phyloP scores from a whole-genome alignment of 1,140 invertebrate genomes.

The Neodiprion pinetum region DNA sequence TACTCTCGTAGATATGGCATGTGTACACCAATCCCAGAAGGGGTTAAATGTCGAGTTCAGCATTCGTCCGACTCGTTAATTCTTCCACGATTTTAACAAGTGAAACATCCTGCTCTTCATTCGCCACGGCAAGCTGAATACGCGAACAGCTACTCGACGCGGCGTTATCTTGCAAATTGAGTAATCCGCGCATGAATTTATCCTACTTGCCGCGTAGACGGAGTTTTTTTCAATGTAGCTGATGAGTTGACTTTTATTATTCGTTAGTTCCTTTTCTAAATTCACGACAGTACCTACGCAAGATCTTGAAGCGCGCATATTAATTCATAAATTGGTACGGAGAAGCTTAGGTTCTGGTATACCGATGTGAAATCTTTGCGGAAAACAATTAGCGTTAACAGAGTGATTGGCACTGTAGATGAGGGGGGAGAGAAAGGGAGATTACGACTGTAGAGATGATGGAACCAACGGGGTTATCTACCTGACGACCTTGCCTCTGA shows the following conservation, averaged over 20 bases:
- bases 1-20: not conserved
- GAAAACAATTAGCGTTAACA: not conserved
- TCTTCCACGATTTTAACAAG: not conserved
- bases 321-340: too few species aligned
- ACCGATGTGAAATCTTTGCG: not conserved
- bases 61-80: not conserved
- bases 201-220: not conserved
- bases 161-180: not conserved
- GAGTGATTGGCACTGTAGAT: too few species aligned
- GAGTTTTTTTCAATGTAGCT: too few species aligned
- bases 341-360: too few species aligned
- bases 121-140: not conserved
- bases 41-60: not conserved
- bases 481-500: constrained; percentile 49
- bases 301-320: too few species aligned
- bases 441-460: constrained; percentile 12
- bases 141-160: not conserved
- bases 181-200: not conserved
- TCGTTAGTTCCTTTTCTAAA: too few species aligned
- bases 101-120: constrained; percentile 4
- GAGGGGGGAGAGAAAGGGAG: too few species aligned
- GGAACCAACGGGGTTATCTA: constrained; percentile 47
- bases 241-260: too few species aligned
- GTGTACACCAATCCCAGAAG: not conserved
- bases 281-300: too few species aligned